These are phyloP conservation scores for Nibea albiflora DNA, from an alignment of 2,113 vertebrate species.

Conservation along the genomic window DNA sequence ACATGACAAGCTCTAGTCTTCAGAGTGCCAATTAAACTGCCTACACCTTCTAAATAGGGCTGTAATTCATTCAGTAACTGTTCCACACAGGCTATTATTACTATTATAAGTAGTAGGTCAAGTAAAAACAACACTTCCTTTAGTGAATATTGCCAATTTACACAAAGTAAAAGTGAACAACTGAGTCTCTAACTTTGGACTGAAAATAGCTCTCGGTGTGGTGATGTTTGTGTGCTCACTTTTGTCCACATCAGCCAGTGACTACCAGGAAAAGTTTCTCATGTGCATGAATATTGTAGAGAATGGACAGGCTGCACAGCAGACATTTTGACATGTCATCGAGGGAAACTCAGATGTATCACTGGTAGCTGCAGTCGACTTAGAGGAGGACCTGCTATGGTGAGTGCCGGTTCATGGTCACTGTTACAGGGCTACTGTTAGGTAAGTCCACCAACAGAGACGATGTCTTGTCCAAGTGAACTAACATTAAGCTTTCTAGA, in stretches of 20 bases:
- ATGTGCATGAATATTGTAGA: neutral
- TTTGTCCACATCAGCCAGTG: neutral
- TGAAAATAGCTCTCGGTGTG: neutral
- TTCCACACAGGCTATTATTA: slow-evolving; percentile 29
- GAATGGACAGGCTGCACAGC: too few species aligned
- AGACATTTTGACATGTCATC: too few species aligned
- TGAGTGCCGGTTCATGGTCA: too few species aligned
- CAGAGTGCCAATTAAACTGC: slow-evolving; percentile 40
- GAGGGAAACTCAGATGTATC: too few species aligned
- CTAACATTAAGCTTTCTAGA: too few species aligned
- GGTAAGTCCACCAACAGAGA: too few species aligned
- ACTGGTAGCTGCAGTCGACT: too few species aligned
- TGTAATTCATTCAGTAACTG: slow-evolving; percentile 51
- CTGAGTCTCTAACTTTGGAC: neutral
- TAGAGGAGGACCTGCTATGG: too few species aligned
- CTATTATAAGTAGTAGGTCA: slow-evolving; percentile 5
- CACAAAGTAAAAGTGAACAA: neutral
- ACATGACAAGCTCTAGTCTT: slow-evolving; percentile 47
- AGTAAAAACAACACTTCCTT: neutral
- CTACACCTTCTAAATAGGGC: slow-evolving; percentile 25
- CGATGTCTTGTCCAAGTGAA: too few species aligned
- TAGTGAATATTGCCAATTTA: neutral
- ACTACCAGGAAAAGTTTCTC: neutral
- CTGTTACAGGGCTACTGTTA: too few species aligned
- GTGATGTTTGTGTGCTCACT: neutral